phyloP scores from a whole-genome alignment of 2,888 invertebrate species.

The Noctua janthina region DNA sequence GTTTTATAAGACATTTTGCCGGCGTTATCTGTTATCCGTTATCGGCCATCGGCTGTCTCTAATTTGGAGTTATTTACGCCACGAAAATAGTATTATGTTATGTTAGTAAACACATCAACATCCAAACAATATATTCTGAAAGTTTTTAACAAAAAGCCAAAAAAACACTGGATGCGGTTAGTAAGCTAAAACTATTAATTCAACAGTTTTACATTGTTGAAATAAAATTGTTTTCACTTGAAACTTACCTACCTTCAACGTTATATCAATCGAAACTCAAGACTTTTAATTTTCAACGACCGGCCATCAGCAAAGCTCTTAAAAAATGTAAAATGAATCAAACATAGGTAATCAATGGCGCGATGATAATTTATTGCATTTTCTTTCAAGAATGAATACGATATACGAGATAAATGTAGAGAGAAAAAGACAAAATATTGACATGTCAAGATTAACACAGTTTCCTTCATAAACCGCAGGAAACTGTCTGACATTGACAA shows the following conservation, averaged over 20 bases:
- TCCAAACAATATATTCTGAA: background rate
- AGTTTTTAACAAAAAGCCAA: background rate
- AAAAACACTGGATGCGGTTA: no score
- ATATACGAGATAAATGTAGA: background rate
- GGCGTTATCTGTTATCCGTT: background rate
- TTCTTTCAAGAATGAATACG: background rate
- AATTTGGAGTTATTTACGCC: background rate
- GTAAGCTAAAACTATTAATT: no score
- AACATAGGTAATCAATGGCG: background rate
- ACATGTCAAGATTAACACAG: background rate
- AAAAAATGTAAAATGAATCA: background rate
- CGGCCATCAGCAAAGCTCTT: background rate
- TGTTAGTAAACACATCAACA: background rate
- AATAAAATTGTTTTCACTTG: background rate
- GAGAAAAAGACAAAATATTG: background rate
- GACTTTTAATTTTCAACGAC: background rate
- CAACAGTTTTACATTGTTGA: background rate
- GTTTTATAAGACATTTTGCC: slow-evolving; percentile 4
- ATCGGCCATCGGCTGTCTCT: background rate
- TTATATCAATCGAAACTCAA: background rate
- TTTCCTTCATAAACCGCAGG: background rate
- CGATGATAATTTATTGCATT: background rate
- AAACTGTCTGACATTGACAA: background rate
- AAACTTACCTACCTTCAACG: background rate
- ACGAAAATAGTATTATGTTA: background rate